A percentile compares a stretch with the other conserved stretches of the same genome.
phyloP scores from a whole-genome alignment of 2,113 vertebrate genomes.

The Strix aluco region DNA sequence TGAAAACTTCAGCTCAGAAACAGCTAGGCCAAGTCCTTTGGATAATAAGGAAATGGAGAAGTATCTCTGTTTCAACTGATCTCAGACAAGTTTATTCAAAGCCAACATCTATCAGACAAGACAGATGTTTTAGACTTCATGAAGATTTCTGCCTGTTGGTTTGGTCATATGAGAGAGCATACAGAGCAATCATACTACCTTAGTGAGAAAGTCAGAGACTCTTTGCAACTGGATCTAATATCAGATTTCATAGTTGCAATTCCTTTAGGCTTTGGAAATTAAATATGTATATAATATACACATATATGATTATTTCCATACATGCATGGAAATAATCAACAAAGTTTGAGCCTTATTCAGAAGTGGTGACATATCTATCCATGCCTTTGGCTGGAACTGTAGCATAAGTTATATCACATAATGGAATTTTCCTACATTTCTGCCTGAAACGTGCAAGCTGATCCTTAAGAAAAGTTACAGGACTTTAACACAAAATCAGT shows the following conservation, averaged over 20 bases:
- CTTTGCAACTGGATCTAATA: background rate
- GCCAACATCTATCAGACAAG: background rate
- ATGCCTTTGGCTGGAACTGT: background rate
- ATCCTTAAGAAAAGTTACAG: background rate
- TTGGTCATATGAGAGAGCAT: background rate
- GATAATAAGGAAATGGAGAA: slow-evolving; percentile 1
- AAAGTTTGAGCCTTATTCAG: background rate
- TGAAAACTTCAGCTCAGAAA: slow-evolving; percentile 26
- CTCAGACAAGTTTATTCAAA: background rate
- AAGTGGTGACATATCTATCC: background rate
- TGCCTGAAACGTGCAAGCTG: background rate
- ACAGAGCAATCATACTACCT: background rate
- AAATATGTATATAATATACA: background rate
- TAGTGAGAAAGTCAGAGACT: slow-evolving; percentile 10
- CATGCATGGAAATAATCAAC: background rate
- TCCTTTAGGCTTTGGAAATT: background rate
- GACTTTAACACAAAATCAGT: background rate
- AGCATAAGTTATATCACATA: background rate
- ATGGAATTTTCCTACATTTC: background rate
- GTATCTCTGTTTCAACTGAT: background rate
- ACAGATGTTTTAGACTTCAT: slow-evolving; percentile 29
- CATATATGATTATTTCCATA: background rate
- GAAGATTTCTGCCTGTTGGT: background rate
- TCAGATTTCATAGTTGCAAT: background rate
- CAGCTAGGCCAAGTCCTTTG: background rate